phyloP scores from a whole-genome alignment of 2,888 invertebrate genomes.

The Aquatica leii region DNA sequence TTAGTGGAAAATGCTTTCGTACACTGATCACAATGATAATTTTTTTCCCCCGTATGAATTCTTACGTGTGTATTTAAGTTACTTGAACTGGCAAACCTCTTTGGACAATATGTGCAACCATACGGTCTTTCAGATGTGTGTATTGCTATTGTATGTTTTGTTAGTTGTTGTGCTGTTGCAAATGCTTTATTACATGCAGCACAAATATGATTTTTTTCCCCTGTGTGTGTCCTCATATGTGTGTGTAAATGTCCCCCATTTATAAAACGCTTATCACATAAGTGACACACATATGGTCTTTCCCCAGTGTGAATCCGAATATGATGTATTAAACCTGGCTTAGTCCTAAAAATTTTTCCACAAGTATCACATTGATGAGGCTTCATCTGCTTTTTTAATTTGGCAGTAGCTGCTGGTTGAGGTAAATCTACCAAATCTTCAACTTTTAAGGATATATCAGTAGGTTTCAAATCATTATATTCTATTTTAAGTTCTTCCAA shows the following conservation, averaged over 20 bases:
- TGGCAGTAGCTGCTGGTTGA: conserved; percentile 23
- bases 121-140: conserved; percentile 60
- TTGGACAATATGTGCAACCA: conserved; percentile 58
- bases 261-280: conserved; percentile 59
- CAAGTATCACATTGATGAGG: conserved; percentile 60
- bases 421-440: conserved; percentile 45
- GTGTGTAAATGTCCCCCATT: conserved; percentile 60
- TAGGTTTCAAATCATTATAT: conserved; percentile 48
- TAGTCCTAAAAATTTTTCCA: conserved; percentile 58
- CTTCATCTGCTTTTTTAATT: conserved; percentile 48
- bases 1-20: conserved; percentile 60
- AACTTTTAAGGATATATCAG: conserved; percentile 46
- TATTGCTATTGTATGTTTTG: conserved; percentile 59
- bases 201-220: conserved; percentile 61
- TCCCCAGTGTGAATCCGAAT: conserved; percentile 60
- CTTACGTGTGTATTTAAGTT: conserved; percentile 59
- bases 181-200: conserved; percentile 59
- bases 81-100: conserved; percentile 59
- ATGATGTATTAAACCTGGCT: conserved; percentile 59
- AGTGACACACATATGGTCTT: conserved; percentile 58
- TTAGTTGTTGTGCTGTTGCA: conserved; percentile 59
- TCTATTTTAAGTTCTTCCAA: conserved; percentile 51
- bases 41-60: conserved; percentile 61
- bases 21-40: conserved; percentile 60
- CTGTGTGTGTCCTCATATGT: conserved; percentile 60